Evolutionary conservation across 2,888 invertebrate genomes (phyloP), one percentile per base, ranked within the genome.

Genomic region (Tricholauxania praeusta): DNA sequence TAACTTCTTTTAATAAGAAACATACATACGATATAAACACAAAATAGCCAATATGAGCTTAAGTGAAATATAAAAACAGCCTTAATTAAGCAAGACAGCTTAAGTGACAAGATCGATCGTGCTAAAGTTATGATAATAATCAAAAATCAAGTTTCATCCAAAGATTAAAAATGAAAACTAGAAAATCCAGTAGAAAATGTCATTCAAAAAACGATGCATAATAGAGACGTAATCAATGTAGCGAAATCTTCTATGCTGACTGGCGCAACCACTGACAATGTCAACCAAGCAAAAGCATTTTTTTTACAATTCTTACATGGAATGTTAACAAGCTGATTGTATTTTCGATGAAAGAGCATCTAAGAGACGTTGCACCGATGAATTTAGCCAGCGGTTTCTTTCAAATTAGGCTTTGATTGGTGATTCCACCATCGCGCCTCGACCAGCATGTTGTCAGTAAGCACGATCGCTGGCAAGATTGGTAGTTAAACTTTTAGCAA

Each of bases 351-450:
- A 47, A 10, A 49, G 51, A 22, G n/a, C 17, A 14, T 10, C 39
- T 10, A 10, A 39, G 10, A 10, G 8, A 39, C 7, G 39, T 39
- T 39, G 39, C 39, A 39, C 0, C 39, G 39, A 1, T 22, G 17
- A 14, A 19, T 22, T 59, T 39, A 65, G 17, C 15, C 51, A 28
- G 28, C 55, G 17, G 22, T 68, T 48, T 15, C 49, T 52, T 62
- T 51, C 47, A 62, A 60, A 70, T 62, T 62, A 17, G 49, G 52
- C 39, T 62, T 62, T 70, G 69, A 70, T 70, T 70, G 69, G 51
- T 19, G 32, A 60, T 70, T 62, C 17, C 3, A 39, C 6, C 10
- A 28, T 28, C 28, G 28, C 28, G 28, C 28, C 28, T 28, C 28
- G 3, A 28, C 28, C 28, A 28, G 28, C 28, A 28, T 28, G 28